A percentile compares a stretch with the other conserved stretches of the same genome.
phyloP scores from a whole-genome alignment of 2,797 vertebrate species.

The Diglossa cyanea region DNA sequence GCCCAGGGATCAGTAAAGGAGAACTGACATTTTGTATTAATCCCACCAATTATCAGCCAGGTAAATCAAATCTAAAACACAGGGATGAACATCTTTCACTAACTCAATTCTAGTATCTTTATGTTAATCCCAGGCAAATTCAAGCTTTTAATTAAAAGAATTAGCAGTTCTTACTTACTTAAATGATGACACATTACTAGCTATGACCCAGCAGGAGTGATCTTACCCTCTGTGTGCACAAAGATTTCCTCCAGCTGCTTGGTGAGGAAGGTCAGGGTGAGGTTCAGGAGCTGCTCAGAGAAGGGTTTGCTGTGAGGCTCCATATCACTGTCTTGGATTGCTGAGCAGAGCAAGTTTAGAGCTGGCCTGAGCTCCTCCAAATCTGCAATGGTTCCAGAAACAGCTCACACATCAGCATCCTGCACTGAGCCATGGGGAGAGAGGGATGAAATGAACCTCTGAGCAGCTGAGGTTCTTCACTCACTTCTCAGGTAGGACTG shows the following conservation, averaged over 20 bases:
- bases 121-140: neutral
- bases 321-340: slow-evolving; percentile 85
- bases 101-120: neutral
- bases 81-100: neutral
- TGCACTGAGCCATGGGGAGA: neutral
- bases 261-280: slow-evolving; percentile 87
- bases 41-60: neutral
- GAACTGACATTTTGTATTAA: neutral
- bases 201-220: neutral
- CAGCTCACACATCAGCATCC: neutral
- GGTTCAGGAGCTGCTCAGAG: slow-evolving; percentile 90
- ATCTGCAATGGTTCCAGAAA: slow-evolving; percentile 64
- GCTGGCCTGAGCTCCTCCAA: slow-evolving; percentile 86
- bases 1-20: neutral
- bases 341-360: slow-evolving; percentile 85
- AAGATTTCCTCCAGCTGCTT: slow-evolving; percentile 84
- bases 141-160: neutral
- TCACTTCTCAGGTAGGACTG: slow-evolving; percentile 79
- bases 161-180: neutral
- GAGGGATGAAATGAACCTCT: neutral
- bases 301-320: slow-evolving; percentile 92
- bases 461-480: neutral
- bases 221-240: slow-evolving; percentile 75
- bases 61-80: neutral
- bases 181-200: neutral